A percentile compares a stretch with the other conserved stretches of the same genome.
Conservation (phyloP, 2,888 invertebrate species). For the Mythimna impura region DNA sequence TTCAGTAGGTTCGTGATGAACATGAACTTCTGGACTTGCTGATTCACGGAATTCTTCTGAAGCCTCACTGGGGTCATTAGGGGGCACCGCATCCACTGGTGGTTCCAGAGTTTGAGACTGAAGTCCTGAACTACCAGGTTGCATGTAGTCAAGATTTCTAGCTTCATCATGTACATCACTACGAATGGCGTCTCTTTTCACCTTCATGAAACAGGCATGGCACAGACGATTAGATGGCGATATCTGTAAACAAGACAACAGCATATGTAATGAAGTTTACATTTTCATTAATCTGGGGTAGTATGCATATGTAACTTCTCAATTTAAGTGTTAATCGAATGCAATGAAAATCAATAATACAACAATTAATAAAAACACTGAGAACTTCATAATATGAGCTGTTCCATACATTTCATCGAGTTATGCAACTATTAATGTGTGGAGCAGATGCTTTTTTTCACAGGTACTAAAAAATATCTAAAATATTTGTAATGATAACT, state of each 20-base stretch:
- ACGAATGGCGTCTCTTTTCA: neutral
- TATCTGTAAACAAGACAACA: slow-evolving; percentile 1
- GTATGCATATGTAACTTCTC: neutral
- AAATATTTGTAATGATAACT: slow-evolving; percentile 1
- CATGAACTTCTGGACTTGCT: neutral
- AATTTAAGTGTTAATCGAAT: slow-evolving; percentile 1
- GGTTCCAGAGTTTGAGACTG: neutral
- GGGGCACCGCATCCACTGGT: neutral
- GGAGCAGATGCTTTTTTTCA: too few relatives aligned
- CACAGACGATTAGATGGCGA: slow-evolving; percentile 4
- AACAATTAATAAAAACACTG: slow-evolving; percentile 9
- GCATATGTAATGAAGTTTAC: neutral
- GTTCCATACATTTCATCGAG: neutral
- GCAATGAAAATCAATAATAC: neutral
- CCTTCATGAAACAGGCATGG: slow-evolving; percentile 11
- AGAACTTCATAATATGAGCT: neutral
- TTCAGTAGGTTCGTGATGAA: neutral
- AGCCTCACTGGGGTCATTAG: neutral
- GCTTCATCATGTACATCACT: neutral
- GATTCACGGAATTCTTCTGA: neutral
- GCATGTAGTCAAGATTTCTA: neutral
- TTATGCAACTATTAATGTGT: neutral
- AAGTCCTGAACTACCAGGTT: neutral
- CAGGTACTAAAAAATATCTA: neutral
- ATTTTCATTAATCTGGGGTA: too few relatives aligned